Base-by-base conservation (phyloP, 1,140 invertebrate species). In the Galendromus occidentalis region DNA sequence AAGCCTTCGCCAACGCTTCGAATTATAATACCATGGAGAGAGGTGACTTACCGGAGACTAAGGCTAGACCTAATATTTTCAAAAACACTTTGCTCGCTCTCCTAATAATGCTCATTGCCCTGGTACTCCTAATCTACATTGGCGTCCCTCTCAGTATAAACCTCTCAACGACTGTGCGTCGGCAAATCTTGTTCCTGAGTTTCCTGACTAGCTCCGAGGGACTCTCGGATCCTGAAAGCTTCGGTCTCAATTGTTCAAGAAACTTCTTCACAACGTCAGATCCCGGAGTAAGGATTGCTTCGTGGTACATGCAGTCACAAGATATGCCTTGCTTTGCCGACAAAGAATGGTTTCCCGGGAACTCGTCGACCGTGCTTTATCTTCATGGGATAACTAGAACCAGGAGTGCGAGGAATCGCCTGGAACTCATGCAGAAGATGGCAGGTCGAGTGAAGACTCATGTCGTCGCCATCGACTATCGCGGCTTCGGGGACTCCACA, bases 181-280 rank as follows among this genome's bases (percentile, higher is more conserved):
- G 51, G 9, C n/a, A 18, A 14, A 14, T 59, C 25, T 25, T 59
- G 22, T 59, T 59, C 51, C 2, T 25, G 22, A 59, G 25, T 14
- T 59, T 59, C 22, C 25, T 14, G 17, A 33, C 25, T 5, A 33
- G 14, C 2, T 14, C 51, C 1, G 25, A 25, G 0, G 51, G 51
- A 59, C 30, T 70, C 0, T 65, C 67, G 7, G 17, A 70, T 20
- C 69, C 69, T 1, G 66, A 67, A 64, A 33, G 14, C 25, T 17
- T 64, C 47, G 67, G 67, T 18, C 20, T 70, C 0, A 51, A 67
- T 1, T 71, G 70, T 66, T 55, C 69, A 14, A 17, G 25, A n/a
- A 63, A 30, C n/a, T 66, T 68, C 18, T 65, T 29, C 33, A 18
- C 68, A 17, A 17, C 22, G 7, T 20, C 29, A 1, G 45, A 68